A percentile compares a stretch with the other conserved stretches of the same genome.
Conservation (phyloP, 2,113 vertebrate genomes). For the Heterotilapia buettikoferi region DNA sequence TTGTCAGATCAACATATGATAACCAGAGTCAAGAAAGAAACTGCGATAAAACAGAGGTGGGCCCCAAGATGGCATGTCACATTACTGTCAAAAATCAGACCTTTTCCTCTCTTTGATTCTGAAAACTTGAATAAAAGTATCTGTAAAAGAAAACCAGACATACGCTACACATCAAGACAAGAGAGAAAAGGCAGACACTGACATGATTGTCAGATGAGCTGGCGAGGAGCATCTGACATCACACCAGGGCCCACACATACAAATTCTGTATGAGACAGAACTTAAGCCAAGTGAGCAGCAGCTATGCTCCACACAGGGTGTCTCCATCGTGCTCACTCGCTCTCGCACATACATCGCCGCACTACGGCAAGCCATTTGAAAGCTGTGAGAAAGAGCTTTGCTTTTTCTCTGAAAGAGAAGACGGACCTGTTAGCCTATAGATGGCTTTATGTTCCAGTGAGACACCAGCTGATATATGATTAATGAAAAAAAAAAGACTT, state of each 20-base stretch:
- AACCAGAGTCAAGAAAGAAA: not conserved
- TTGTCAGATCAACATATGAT: not conserved
- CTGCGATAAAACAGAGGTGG: not conserved
- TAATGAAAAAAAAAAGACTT: not conserved
- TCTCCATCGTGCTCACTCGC: not conserved
- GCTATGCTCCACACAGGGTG: slow-evolving; percentile 34
- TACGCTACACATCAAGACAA: not conserved
- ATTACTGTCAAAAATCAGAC: not conserved
- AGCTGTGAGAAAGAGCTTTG: not conserved
- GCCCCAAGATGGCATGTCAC: not conserved
- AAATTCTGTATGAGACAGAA: slow-evolving; percentile 17
- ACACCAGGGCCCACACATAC: slow-evolving; percentile 33
- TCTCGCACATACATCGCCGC: not conserved
- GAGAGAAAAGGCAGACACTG: not conserved
- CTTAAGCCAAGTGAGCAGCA: slow-evolving; percentile 54
- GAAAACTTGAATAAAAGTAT: not conserved
- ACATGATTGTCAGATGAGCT: not conserved
- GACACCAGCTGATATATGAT: not conserved
- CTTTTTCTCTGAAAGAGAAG: not conserved
- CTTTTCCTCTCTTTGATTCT: not conserved
- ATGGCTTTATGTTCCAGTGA: not conserved
- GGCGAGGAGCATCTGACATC: slow-evolving; percentile 31
- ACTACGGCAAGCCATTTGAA: not conserved
- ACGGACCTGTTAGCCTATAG: not conserved
- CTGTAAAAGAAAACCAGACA: not conserved